These are phyloP conservation scores for Malthinus flaveolus DNA, from an alignment of 2,888 invertebrate species.

Conservation along the genomic window DNA sequence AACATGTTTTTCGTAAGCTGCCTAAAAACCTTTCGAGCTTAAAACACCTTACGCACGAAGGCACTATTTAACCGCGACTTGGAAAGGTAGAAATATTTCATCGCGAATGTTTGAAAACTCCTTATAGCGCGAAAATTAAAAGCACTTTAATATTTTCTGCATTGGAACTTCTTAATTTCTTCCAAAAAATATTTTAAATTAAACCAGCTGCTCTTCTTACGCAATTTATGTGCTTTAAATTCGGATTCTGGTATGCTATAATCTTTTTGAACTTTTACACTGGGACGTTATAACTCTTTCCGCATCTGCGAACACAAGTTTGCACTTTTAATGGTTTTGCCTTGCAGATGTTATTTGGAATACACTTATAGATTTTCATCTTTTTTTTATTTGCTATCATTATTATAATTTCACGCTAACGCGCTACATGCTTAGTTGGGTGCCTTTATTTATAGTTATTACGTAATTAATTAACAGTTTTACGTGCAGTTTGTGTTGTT, in stretches of 20 bases:
- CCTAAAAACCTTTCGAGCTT: too few species aligned
- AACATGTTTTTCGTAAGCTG: too few species aligned
- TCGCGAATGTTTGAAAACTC: too few species aligned
- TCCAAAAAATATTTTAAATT: slow-evolving; percentile 34
- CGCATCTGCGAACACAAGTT: slow-evolving; percentile 22
- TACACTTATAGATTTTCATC: slow-evolving; percentile 7
- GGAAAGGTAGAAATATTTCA: too few species aligned
- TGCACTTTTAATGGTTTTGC: slow-evolving; percentile 24
- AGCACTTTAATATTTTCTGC: slow-evolving; percentile 32
- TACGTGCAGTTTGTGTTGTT: too few species aligned
- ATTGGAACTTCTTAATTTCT: slow-evolving; percentile 31
- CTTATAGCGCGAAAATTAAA: slow-evolving; percentile 20
- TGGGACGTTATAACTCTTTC: slow-evolving; percentile 22
- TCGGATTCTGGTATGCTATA: slow-evolving; percentile 14
- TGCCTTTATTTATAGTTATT: too few species aligned
- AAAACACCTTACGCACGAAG: too few species aligned
- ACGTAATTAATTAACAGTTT: too few species aligned
- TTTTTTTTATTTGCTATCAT: background rate
- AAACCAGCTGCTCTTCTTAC: slow-evolving; percentile 20
- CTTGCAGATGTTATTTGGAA: slow-evolving; percentile 18
- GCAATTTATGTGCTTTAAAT: slow-evolving; percentile 25
- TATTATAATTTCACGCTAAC: too few species aligned
- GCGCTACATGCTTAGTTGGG: too few species aligned
- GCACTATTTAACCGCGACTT: too few species aligned
- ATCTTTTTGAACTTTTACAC: slow-evolving; percentile 21